Conservation (phyloP, 2,888 invertebrate genomes). For the Thecocarcelia acutangulata region DNA sequence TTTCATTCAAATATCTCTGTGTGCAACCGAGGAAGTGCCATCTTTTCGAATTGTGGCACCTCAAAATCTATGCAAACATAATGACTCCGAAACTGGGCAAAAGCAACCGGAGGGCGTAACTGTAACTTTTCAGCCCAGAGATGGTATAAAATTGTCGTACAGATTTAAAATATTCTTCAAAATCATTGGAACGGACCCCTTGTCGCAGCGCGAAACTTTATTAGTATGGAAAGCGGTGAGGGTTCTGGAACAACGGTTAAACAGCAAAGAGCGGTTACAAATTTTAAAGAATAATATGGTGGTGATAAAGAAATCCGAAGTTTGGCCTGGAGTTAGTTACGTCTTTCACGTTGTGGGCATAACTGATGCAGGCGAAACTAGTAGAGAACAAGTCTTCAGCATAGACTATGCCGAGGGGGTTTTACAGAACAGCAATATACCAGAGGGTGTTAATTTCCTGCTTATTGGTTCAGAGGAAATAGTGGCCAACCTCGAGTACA, state of each 20-base stretch:
- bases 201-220: slow-evolving; percentile 72
- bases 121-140: slow-evolving; percentile 72
- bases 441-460: slow-evolving; percentile 70
- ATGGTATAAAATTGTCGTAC: slow-evolving; percentile 72
- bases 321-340: slow-evolving; percentile 72
- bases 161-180: slow-evolving; percentile 73
- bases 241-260: slow-evolving; percentile 71
- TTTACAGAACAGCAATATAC: slow-evolving; percentile 69
- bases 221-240: slow-evolving; percentile 73
- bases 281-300: slow-evolving; percentile 72
- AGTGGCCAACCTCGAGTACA: slow-evolving; percentile 70
- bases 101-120: slow-evolving; percentile 66
- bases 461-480: slow-evolving; percentile 71
- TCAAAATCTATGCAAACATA: slow-evolving; percentile 71
- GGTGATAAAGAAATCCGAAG: slow-evolving; percentile 69
- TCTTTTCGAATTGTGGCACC: slow-evolving; percentile 72
- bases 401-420: slow-evolving; percentile 71
- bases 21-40: slow-evolving; percentile 62
- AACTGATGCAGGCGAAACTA: slow-evolving; percentile 72
- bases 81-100: slow-evolving; percentile 63
- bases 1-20: slow-evolving; percentile 14
- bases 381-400: slow-evolving; percentile 71
- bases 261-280: slow-evolving; percentile 69
- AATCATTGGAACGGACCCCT: slow-evolving; percentile 62
- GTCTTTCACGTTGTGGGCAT: slow-evolving; percentile 73